Evolutionary conservation across 2,113 vertebrate genomes (phyloP), one percentile per base, ranked within the genome.

Genomic region (Phylloscopus whistleri): DNA sequence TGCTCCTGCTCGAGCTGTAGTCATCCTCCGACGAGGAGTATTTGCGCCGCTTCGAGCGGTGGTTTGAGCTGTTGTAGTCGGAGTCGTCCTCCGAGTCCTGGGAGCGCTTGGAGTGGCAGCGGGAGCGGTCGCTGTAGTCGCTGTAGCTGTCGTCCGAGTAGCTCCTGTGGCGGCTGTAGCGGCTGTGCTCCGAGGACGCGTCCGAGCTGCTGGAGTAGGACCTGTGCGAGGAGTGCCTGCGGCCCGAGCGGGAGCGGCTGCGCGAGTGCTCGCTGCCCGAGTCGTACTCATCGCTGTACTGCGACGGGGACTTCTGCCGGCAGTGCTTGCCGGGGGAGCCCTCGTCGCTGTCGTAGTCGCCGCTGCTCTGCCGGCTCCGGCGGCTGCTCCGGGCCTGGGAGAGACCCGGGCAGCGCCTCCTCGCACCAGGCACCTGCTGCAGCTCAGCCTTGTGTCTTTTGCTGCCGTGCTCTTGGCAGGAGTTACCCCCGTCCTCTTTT

Each of bases 161-260:
- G 95, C 99, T 99, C 6, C 97, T 98, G 30, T 96, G 97, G 39
- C 96, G 98, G 95, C 99, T 99, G 46, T 98, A 99, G 30, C 98
- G 95, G 95, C 99, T 99, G 58, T 97, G 98, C 8, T 97, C 99
- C 0, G 99, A 99, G 73, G 99, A 99, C 5, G 98, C 98, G 1
- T 99, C 99, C 0, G 99, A 99, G 95, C 99, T 99, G 95, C 97
- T 99, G 3, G 99, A 99, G 72, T 99, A 99, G 4, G 99, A 99
- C 59, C 95, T 96, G 17, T 68, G 97, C 4, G 99, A 98, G 48
- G 98, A 98, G 31, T 96, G 98, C 31, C 96, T 95, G 16, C 95
- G 98, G 13, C 97, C 98, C 2, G 98, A 98, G 18, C 97, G 95
- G 1, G 99, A 99, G 35, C 96, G 98, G 95, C 99, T 99, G 41